Percentiles rank a stretch among this genome's conserved stretches.
Evolutionary conservation across 2,888 invertebrate species (phyloP).

Genomic region (Acronicta psi): DNA sequence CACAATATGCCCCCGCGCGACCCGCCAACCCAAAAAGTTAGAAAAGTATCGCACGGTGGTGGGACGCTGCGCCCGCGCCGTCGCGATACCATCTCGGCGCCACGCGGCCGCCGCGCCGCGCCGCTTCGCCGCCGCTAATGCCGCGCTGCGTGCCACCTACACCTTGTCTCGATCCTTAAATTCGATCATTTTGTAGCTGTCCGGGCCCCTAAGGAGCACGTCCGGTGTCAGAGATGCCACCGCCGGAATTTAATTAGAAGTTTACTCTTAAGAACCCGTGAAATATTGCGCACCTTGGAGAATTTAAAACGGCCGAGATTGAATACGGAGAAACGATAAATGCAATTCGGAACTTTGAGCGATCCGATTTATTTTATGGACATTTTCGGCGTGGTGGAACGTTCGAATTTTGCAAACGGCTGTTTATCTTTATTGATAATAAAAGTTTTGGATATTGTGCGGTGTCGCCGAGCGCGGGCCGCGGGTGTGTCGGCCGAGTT

Average conservation of each 20-base stretch:
- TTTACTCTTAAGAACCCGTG: constrained; percentile 77
- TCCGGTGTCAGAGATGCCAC: constrained; percentile 73
- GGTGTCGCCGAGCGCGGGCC: constrained; percentile 61
- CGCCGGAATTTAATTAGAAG: constrained; percentile 81
- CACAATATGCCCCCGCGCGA: constrained; percentile 84
- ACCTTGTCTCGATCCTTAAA: constrained; percentile 69
- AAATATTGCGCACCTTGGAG: constrained; percentile 81
- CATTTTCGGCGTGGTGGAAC: constrained; percentile 63
- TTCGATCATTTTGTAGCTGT: constrained; percentile 73
- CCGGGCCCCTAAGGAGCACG: constrained; percentile 63
- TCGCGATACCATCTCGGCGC: constrained; percentile 80
- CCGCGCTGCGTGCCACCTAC: constrained; percentile 63
- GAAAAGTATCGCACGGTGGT: constrained; percentile 79
- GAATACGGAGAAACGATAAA: constrained; percentile 82
- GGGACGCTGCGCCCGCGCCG: constrained; percentile 56
- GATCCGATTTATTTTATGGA: constrained; percentile 80
- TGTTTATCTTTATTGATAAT: constrained; percentile 72
- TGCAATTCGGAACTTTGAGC: constrained; percentile 69
- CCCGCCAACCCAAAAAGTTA: constrained; percentile 85
- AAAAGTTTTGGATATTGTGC: constrained; percentile 69
- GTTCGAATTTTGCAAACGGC: constrained; percentile 63
- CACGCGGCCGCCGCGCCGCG: constrained; percentile 58
- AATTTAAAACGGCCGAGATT: constrained; percentile 73
- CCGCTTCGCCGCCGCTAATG: constrained; percentile 58
- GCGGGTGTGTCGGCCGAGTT: constrained; percentile 70